phyloP scores from a whole-genome alignment of 35 echinoderm and acorn worm genomes.

The Ptychodera flava region DNA sequence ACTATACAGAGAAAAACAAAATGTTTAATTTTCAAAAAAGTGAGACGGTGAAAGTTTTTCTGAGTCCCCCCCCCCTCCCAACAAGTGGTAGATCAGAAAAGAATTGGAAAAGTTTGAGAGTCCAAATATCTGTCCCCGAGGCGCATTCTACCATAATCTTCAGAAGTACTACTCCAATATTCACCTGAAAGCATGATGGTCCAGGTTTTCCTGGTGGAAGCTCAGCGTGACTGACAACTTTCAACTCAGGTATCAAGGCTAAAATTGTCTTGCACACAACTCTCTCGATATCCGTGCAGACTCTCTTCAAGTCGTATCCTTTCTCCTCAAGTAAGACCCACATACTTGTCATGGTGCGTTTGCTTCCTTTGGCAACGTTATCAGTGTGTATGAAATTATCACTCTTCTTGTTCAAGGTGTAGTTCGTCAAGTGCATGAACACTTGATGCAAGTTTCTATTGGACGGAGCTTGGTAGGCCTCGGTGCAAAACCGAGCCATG shows the following conservation, averaged over 20 bases:
- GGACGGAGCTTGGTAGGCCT: slow-evolving; percentile 55
- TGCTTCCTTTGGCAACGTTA: slow-evolving; percentile 46
- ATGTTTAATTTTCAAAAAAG: too few species aligned
- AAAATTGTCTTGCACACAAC: slow-evolving; percentile 63
- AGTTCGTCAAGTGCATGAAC: slow-evolving; percentile 78
- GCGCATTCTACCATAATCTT: too few species aligned
- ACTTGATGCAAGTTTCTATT: slow-evolving; percentile 57
- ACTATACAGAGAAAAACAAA: too few species aligned
- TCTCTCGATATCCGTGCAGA: slow-evolving; percentile 61
- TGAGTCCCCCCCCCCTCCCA: too few species aligned
- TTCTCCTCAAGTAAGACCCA: slow-evolving; percentile 30
- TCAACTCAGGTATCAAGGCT: slow-evolving; percentile 59
- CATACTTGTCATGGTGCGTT: slow-evolving; percentile 62
- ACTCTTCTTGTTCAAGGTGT: slow-evolving; percentile 69
- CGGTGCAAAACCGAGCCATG: slow-evolving; percentile 69
- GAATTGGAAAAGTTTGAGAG: too few species aligned
- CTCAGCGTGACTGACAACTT: slow-evolving; percentile 44
- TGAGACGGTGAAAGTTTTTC: too few species aligned
- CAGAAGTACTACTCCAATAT: too few species aligned
- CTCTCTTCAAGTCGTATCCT: slow-evolving; percentile 26
- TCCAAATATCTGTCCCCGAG: too few species aligned
- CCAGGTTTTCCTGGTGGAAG: slow-evolving; percentile 46
- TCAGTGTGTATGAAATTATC: slow-evolving; percentile 53
- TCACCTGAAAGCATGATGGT: slow-evolving; percentile 77
- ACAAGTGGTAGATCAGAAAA: too few species aligned